Conservation (phyloP, 1,140 invertebrate genomes). For the Triops longicaudatus region DNA sequence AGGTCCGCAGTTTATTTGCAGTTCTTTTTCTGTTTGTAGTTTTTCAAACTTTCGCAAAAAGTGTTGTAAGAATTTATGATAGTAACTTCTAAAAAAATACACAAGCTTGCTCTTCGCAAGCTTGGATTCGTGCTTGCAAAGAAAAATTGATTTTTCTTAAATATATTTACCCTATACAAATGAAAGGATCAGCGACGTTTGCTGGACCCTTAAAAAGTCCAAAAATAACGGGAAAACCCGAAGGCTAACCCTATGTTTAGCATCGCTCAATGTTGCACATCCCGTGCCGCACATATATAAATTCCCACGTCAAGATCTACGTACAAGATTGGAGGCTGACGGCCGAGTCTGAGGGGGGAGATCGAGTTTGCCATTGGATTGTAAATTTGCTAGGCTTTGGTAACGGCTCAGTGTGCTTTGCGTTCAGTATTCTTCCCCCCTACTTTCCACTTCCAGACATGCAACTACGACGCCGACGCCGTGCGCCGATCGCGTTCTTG, state of each 20-base stretch:
- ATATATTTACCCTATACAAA: too few species aligned
- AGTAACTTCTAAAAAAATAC: too few species aligned
- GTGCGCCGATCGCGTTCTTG: background rate
- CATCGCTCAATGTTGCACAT: background rate
- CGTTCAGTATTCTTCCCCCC: too few species aligned
- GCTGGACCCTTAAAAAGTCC: background rate
- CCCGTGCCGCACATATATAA: slow-evolving; percentile 6
- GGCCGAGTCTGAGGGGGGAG: background rate
- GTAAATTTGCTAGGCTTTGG: background rate
- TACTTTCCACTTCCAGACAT: background rate
- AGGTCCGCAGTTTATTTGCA: too few species aligned
- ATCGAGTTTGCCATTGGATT: background rate
- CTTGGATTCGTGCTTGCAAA: too few species aligned
- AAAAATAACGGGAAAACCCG: background rate
- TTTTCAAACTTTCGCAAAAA: too few species aligned
- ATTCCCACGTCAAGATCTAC: background rate
- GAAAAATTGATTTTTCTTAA: too few species aligned
- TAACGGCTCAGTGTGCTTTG: too few species aligned
- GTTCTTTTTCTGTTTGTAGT: too few species aligned
- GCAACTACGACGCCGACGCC: background rate
- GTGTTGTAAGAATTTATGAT: too few species aligned
- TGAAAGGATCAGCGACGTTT: too few species aligned
- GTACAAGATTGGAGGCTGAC: slow-evolving; percentile 1
- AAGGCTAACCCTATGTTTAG: background rate
- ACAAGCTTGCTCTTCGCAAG: too few species aligned